Base-by-base conservation (phyloP, 2,888 invertebrate genomes). In the Netelia melanura region DNA sequence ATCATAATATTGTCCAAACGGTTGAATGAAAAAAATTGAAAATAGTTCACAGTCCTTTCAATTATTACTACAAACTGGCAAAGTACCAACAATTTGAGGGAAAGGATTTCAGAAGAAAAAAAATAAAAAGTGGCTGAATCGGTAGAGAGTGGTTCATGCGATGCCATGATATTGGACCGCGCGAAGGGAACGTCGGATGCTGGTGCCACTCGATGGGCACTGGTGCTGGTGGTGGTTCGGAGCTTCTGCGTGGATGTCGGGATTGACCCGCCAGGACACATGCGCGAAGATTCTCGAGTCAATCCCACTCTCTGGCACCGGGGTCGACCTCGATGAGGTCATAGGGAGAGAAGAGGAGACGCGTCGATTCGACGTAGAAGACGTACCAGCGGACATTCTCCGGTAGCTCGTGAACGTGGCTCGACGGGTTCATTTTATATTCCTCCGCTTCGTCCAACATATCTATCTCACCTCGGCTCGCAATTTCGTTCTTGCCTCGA, bases 261-360 rank as follows among this genome's bases (percentile, higher is more conserved):
- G 78, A 84, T 76, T 78, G 77, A 77, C 81, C 75, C 78, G 44
- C 58, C 72, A 74, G 76, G 86, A 84, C 81, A 85, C 87, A 87
- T 87, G 87, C 87, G 87, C 87, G 77, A 87, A 86, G 85, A 86
- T 85, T 81, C 80, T 67, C 71, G 68, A 82, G 83, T 84, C 85
- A 85, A 87, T 86, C 84, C 85, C 83, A 76, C 84, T 85, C 78
- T 52, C 44, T 62, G 54, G 52, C 23, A 14, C 48, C 48, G 21
- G 76, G 61, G 10, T 64, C 81, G 85, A 83, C 83, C 83, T 86
- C 85, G 81, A 58, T 81, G 83, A 83, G 83, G 86, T 86, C 82
- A 72, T 43, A 54, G 21, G 21, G 56, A 14, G 68, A 30, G 25
- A 54, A 43, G 38, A 56, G 38, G 48, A 80, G 82, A 54, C 43